These are phyloP conservation scores for Machaerirhynchus nigripectus DNA, from an alignment of 2,113 vertebrate genomes.

Conservation along the genomic window DNA sequence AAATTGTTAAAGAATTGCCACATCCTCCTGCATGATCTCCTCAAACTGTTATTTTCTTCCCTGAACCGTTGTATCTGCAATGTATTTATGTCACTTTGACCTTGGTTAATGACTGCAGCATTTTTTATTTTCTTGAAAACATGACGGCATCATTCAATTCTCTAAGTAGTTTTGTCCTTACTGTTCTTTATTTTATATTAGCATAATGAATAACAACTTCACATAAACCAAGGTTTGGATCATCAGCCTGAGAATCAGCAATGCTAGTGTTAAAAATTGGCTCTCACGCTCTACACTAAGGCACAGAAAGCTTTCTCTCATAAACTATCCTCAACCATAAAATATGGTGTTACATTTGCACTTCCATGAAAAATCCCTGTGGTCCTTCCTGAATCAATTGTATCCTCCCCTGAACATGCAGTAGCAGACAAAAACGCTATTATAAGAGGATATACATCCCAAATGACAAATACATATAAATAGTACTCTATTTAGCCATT, in stretches of 20 bases:
- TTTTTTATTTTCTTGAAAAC: constrained; percentile 17
- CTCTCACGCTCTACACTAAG: neutral
- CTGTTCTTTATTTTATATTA: neutral
- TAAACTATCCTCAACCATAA: constrained; percentile 20
- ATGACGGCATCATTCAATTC: neutral
- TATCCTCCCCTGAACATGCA: neutral
- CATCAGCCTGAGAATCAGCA: neutral
- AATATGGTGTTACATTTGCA: constrained; percentile 34
- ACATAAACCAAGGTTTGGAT: neutral
- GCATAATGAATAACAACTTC: neutral
- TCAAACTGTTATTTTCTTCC: neutral
- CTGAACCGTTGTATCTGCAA: neutral
- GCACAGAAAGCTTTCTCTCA: neutral
- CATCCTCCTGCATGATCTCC: neutral
- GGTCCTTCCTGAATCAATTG: constrained; percentile 40
- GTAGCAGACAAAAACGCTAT: neutral
- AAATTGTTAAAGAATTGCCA: neutral
- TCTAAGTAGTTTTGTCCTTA: neutral
- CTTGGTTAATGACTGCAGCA: neutral
- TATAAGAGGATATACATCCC: neutral
- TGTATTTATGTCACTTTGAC: neutral
- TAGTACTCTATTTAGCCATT: neutral
- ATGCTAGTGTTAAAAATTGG: neutral
- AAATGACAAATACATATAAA: constrained; percentile 21
- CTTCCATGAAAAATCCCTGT: constrained; percentile 36